Conservation (phyloP, 1,140 invertebrate genomes). For the Achroia grisella region DNA sequence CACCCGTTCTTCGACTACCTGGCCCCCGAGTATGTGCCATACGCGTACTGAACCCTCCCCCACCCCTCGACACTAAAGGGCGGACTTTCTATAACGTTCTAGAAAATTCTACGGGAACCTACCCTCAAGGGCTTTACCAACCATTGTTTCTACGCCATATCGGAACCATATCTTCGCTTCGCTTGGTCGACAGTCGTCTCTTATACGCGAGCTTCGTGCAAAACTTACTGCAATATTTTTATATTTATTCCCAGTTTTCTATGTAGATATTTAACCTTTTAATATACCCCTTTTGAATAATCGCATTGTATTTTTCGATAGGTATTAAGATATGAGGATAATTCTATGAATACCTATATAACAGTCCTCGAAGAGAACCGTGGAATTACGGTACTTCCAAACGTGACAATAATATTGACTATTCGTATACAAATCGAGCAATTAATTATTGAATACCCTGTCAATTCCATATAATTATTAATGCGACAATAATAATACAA, state of each 20-base stretch:
- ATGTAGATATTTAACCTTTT: constrained; percentile 48
- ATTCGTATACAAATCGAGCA: constrained; percentile 39
- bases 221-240: constrained; percentile 52
- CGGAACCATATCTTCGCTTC: constrained; percentile 51
- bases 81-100: constrained; percentile 20
- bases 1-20: constrained; percentile 51
- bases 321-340: constrained; percentile 22
- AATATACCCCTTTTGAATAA: constrained; percentile 45
- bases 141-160: constrained; percentile 30
- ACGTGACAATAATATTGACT: constrained; percentile 39
- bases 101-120: constrained; percentile 19
- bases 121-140: neutral
- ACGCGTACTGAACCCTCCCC: constrained; percentile 42
- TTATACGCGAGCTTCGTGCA: constrained; percentile 43
- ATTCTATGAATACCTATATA: constrained; percentile 15
- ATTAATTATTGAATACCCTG: constrained; percentile 33
- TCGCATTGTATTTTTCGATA: constrained; percentile 59
- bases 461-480: constrained; percentile 40
- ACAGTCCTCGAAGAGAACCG: constrained; percentile 1
- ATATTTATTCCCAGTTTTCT: constrained; percentile 47
- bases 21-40: constrained; percentile 42
- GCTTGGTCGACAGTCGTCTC: constrained; percentile 24
- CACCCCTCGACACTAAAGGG: constrained; percentile 15
- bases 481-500: constrained; percentile 29
- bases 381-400: constrained; percentile 21